These are phyloP conservation scores for Spermophilus dauricus DNA, from an alignment of 2,113 vertebrate species.

Conservation along the genomic window DNA sequence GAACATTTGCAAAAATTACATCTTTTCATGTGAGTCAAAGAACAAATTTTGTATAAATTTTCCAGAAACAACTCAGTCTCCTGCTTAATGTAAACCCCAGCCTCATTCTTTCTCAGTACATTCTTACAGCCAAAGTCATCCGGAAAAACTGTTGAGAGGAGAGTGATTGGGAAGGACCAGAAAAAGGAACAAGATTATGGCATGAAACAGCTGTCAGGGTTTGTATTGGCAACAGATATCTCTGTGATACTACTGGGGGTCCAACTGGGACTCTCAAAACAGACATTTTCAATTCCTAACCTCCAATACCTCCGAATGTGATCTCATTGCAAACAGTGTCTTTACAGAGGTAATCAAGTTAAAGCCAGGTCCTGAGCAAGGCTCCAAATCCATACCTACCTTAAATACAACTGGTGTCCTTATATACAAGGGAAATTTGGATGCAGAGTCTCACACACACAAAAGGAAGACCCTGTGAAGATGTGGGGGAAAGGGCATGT, in stretches of 20 bases:
- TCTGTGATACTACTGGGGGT: background rate
- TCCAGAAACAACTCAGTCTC: background rate
- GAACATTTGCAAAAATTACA: background rate
- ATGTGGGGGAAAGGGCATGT: background rate
- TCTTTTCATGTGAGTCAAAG: background rate
- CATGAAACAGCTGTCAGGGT: background rate
- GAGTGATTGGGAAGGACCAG: background rate
- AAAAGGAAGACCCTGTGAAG: background rate
- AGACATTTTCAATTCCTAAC: background rate
- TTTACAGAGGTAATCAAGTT: background rate
- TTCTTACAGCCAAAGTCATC: background rate
- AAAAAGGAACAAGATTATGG: background rate
- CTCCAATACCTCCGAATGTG: background rate
- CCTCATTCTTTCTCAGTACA: background rate
- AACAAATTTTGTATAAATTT: background rate
- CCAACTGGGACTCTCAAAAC: background rate
- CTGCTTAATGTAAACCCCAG: background rate
- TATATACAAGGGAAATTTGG: background rate
- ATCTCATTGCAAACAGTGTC: background rate
- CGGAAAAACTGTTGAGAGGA: background rate
- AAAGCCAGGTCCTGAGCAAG: background rate
- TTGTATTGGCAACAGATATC: slow-evolving; percentile 9
- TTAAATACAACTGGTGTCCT: background rate
- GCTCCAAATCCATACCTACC: background rate
- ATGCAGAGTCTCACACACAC: background rate